Percentiles rank a stretch among this genome's conserved stretches.
These are phyloP conservation scores for Enoplosus armatus DNA, from an alignment of 2,797 vertebrate species.

Conservation along the genomic window DNA sequence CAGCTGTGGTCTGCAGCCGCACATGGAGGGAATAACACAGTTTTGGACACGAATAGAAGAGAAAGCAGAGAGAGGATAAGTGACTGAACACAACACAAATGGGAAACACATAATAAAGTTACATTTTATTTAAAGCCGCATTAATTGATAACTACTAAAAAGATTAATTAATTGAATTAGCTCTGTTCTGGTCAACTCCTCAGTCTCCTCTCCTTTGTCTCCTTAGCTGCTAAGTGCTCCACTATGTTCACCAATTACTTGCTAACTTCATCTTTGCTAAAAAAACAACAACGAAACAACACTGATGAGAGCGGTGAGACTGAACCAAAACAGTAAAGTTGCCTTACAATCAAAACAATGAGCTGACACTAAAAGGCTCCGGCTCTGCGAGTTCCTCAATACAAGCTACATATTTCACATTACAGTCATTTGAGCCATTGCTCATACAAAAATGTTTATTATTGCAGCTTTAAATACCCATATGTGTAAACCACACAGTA, in stretches of 20 bases:
- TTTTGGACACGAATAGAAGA: slow-evolving; percentile 6
- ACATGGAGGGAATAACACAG: slow-evolving; percentile 74
- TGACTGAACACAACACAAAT: background rate
- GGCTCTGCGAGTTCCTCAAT: too few relatives aligned
- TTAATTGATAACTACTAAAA: background rate
- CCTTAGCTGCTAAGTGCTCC: background rate
- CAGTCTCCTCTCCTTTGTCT: too few relatives aligned
- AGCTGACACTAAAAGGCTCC: background rate
- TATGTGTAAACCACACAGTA: background rate
- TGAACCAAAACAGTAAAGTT: background rate
- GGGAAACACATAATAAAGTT: background rate
- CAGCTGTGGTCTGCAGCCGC: slow-evolving; percentile 90
- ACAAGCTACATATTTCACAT: background rate
- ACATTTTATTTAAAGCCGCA: background rate
- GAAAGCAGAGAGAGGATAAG: background rate
- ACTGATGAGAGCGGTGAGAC: background rate
- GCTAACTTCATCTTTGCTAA: background rate
- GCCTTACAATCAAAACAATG: background rate
- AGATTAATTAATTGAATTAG: background rate
- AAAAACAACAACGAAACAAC: background rate
- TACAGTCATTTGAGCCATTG: background rate
- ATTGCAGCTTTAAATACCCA: background rate
- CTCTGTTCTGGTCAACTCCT: background rate
- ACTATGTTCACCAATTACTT: background rate
- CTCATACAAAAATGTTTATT: background rate